Percentiles rank a stretch among this genome's conserved stretches.
Evolutionary conservation across 2,113 vertebrate genomes (phyloP).

Genomic region (Struthidea cinerea): DNA sequence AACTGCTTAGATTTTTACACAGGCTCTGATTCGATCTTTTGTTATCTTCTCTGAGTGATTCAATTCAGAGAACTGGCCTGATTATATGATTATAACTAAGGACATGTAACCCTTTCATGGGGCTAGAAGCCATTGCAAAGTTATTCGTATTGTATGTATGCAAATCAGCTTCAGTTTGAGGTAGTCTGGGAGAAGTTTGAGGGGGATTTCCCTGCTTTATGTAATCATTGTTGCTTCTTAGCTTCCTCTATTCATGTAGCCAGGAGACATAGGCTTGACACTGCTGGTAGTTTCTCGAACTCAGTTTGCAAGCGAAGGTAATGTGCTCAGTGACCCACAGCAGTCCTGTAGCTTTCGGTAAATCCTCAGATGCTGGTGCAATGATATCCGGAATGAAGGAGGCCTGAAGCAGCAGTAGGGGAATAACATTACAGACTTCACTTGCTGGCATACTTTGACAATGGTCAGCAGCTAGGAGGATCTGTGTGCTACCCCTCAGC

Average conservation of each 20-base stretch:
- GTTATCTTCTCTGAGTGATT: not conserved
- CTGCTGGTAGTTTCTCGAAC: slow-evolving; percentile 9
- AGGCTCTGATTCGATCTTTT: not conserved
- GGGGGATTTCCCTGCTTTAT: slow-evolving; percentile 50
- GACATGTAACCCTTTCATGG: not conserved
- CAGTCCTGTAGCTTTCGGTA: not conserved
- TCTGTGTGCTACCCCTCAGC: not conserved
- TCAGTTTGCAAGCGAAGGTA: not conserved
- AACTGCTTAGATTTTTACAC: not conserved
- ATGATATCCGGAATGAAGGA: not conserved
- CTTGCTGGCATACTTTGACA: not conserved
- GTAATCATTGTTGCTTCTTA: slow-evolving; percentile 3
- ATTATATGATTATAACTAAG: not conserved
- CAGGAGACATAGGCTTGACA: not conserved
- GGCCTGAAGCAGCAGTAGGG: not conserved
- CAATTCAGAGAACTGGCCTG: not conserved
- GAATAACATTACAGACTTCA: not conserved
- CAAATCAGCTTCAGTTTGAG: slow-evolving; percentile 15
- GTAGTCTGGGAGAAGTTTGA: not conserved
- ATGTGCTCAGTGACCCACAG: not conserved
- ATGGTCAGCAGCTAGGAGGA: not conserved
- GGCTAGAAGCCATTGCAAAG: not conserved
- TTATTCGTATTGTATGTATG: not conserved
- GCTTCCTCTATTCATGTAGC: slow-evolving; percentile 20
- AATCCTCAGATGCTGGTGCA: not conserved